Conservation (phyloP, 2,797 vertebrate species). For the Kryptopterus vitreolus region DNA sequence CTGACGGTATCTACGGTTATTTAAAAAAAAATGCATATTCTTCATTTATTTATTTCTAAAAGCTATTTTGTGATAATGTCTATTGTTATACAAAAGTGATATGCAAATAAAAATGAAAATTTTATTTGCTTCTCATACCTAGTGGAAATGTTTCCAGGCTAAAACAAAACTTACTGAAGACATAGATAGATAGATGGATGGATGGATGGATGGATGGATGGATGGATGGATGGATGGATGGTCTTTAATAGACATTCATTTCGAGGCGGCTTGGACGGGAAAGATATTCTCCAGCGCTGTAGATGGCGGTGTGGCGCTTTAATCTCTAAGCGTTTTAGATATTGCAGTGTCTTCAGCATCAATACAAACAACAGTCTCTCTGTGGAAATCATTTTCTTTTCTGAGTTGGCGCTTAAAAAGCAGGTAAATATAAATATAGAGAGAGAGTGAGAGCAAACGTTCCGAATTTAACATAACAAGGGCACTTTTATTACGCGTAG, state of each 20-base stretch:
- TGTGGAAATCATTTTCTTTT: conserved; percentile 54
- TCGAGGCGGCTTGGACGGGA: not conserved
- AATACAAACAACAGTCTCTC: conserved; percentile 27
- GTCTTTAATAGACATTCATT: not conserved
- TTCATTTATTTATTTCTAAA: no score
- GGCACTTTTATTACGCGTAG: not conserved
- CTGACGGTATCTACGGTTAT: no score
- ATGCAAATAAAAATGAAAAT: no score
- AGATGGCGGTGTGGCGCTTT: conserved; percentile 22
- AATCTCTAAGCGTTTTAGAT: not conserved
- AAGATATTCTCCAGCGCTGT: not conserved
- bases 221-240: not conserved
- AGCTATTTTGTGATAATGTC: no score
- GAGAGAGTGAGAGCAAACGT: no score
- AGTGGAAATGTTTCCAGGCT: not conserved
- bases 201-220: not conserved
- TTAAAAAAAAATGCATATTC: no score
- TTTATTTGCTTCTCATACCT: no score
- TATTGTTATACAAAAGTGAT: no score
- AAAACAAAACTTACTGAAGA: no score
- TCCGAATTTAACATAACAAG: not conserved
- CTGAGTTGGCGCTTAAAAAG: conserved; percentile 58
- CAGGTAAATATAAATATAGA: conserved; percentile 58
- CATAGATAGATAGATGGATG: no score
- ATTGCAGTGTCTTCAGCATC: conserved; percentile 14